A percentile compares a stretch with the other conserved stretches of the same genome.
These are phyloP conservation scores for Nipponacmea schrenckii DNA, from an alignment of 2,888 invertebrate species.

Conservation along the genomic window DNA sequence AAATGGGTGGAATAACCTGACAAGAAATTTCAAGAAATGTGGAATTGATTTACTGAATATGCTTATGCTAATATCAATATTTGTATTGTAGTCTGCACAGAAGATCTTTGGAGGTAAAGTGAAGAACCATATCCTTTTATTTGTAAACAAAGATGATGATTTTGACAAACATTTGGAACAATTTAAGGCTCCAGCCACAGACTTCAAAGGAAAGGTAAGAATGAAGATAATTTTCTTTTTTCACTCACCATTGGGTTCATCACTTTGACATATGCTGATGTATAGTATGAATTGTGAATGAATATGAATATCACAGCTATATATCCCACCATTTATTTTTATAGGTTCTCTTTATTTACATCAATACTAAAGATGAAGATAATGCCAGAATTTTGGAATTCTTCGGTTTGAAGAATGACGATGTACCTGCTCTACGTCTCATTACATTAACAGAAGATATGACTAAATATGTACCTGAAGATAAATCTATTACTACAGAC, in stretches of 20 bases:
- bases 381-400: constrained; percentile 98
- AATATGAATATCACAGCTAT: too few relatives aligned
- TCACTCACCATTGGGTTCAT: too few relatives aligned
- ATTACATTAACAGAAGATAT: constrained; percentile 87
- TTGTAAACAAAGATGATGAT: constrained; percentile 80
- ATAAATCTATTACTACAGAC: constrained; percentile 75
- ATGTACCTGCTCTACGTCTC: constrained; percentile 78
- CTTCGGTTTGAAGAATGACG: constrained; percentile 97
- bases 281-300: too few relatives aligned
- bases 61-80: too few relatives aligned
- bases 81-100: constrained; percentile 79
- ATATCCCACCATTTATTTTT: constrained; percentile 13
- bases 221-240: background rate
- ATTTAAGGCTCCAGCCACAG: constrained; percentile 85
- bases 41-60: too few relatives aligned
- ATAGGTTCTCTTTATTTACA: constrained; percentile 90
- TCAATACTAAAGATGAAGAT: constrained; percentile 94
- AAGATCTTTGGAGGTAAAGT: constrained; percentile 98
- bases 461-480: constrained; percentile 82
- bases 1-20: too few relatives aligned
- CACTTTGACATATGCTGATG: background rate
- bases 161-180: constrained; percentile 83
- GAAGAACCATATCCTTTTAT: constrained; percentile 94
- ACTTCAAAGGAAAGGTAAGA: constrained; percentile 83
- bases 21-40: too few relatives aligned